Evolutionary conservation across 2,888 invertebrate species (phyloP), one percentile per base, ranked within the genome.

Genomic region (Ornithoptera alexandrae): DNA sequence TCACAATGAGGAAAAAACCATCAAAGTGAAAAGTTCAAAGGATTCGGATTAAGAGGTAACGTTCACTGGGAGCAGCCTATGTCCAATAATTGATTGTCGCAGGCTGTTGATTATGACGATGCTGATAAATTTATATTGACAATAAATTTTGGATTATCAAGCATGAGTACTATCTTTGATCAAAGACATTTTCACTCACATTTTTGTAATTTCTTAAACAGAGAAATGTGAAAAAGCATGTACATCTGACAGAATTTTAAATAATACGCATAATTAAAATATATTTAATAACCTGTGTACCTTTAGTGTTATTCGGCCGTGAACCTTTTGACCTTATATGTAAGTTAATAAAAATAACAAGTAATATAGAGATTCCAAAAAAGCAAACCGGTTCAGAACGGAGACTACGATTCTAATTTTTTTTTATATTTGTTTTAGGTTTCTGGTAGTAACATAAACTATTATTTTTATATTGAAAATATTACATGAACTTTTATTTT

Each of bases 301-400:
- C n/a, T 53, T 53, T n/a, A n/a, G 18, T 12, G 22, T 58, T n/a
- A 8, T 22, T 58, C 15, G 0, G 20, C 56, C 67, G 53, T 61
- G 61, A 67, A 67, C 61, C 56, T 61, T 39, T 18, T 56, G 56
- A 66, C 36, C 61, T 61, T 39, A 10, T 20, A 17, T 36, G 53
- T 39, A 53, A 39, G 36, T 53, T 61, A 53, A 53, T 61, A 61
- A 59, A 59, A 65, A 65, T 66, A 67, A 53, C 36, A 59, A 61
- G 50, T 60, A 60, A 67, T 57, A 20, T 57, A 57, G 18, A 20
- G 10, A 18, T 20, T 57, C 2, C 6, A 57, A 57, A 57, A 20
- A 20, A 20, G 8, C 18, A 57, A 57, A n/a, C 57, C 6, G 10
- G 12, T 20, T 15, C 22, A n/a, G 57, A 15, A 22, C 1, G 22